These are phyloP conservation scores for Capreolus pygargus DNA, from an alignment of 2,113 vertebrate genomes.

Conservation along the genomic window DNA sequence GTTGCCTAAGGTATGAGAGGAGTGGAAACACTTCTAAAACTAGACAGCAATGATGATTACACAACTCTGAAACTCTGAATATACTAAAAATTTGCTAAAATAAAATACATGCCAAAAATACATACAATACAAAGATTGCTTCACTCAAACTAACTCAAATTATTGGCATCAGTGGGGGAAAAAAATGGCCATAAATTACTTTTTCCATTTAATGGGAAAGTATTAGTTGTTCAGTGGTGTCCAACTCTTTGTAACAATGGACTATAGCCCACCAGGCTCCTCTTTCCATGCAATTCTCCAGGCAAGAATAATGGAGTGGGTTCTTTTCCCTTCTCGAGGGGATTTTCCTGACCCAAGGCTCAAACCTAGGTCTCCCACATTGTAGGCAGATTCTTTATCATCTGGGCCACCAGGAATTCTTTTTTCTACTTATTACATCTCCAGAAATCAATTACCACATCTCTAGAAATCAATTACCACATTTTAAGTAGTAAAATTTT, in stretches of 20 bases:
- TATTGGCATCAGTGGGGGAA: not conserved
- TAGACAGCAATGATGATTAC: not conserved
- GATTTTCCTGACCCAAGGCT: not conserved
- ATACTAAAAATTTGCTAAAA: not conserved
- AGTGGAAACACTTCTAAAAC: not conserved
- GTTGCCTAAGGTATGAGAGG: not conserved
- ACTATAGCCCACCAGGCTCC: not conserved
- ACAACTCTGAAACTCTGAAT: not conserved
- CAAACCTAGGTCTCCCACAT: not conserved
- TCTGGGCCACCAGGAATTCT: not conserved
- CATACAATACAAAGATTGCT: not conserved
- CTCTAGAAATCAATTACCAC: not conserved
- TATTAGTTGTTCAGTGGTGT: not conserved
- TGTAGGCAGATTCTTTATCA: not conserved
- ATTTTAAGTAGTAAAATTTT: not conserved
- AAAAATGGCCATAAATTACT: not conserved
- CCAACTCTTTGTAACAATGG: not conserved
- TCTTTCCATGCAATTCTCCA: not conserved
- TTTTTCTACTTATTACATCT: conserved; percentile 10
- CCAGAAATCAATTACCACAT: not conserved
- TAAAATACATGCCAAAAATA: not conserved
- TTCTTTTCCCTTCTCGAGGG: not conserved
- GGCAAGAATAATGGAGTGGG: not conserved
- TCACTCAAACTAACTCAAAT: not conserved
- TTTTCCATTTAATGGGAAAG: not conserved